Base-by-base conservation (phyloP, 64 coral and sea anemone species). In the Stichodactyla mertensii region DNA sequence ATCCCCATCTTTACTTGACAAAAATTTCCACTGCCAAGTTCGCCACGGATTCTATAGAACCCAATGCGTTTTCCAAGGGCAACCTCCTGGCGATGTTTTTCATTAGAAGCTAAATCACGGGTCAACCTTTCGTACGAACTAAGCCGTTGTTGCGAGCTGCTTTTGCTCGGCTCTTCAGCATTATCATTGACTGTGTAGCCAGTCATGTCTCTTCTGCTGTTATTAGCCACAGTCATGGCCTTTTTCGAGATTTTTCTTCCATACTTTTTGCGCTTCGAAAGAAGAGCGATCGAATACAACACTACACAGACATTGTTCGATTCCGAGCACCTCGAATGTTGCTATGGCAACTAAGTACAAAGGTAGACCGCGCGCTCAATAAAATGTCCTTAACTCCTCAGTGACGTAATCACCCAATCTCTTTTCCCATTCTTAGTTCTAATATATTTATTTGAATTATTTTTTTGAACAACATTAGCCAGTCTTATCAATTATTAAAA, bases 1-100 rank as follows among this genome's bases (percentile, higher is more conserved):
- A 99, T 92, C 54, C 97, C 97, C 97, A 99, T 95, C 84, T 99
- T 99, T 15, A 99, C 97, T 87, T 94, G 97, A 52, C 93, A 99
- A 56, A 99, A 99, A 82, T 99, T 99, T 9, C 97, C 97, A 53
- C 85, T 95, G 16, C 97, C 97, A 27, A 99, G 89, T 52, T 99
- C 97, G 51, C 93, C 97, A 27, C 97, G 90, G 86, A 99, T 95
- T 55, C 97, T 90, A 85, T 99, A 99, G 55, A 99, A 99, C 58
- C 97, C 97, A 11, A 99, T 95, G 81, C 97, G 93, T 77, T 99
- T 99, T 23, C 97, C 97, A 55, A 99, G 93, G 81, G 93, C 91
- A 64, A 99, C 86, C 89, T 99, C 97, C 27, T 99, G 94, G 16
- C 90, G 55, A 89, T 90, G 95, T 57, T 88, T 90, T 52, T 95